Conservation (phyloP, 2,888 invertebrate species). For the Drosophila sordidapex region DNA sequence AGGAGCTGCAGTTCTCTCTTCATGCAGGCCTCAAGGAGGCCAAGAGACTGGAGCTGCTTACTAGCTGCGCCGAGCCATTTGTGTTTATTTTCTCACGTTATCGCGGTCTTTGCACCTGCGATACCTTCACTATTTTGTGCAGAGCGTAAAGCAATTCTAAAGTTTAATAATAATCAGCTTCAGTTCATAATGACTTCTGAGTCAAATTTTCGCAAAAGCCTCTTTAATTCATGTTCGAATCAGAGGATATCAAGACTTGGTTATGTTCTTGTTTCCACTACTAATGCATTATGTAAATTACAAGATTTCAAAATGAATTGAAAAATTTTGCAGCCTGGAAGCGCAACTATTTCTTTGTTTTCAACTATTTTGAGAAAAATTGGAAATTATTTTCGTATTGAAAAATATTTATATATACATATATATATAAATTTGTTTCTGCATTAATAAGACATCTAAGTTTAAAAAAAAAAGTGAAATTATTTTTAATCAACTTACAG, state of each 20-base stretch:
- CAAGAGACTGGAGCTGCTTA: slow-evolving; percentile 37
- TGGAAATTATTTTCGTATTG: neutral
- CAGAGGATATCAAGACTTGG: neutral
- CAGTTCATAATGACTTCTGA: neutral
- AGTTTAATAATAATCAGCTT: neutral
- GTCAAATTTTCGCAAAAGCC: neutral
- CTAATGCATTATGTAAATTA: neutral
- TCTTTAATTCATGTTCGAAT: neutral
- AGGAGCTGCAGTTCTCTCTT: slow-evolving; percentile 63
- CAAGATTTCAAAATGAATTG: neutral
- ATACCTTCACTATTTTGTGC: slow-evolving; percentile 66
- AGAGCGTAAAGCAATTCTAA: slow-evolving; percentile 16
- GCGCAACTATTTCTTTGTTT: neutral
- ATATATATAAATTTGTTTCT: neutral
- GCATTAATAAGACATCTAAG: neutral
- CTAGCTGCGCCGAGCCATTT: slow-evolving; percentile 58
- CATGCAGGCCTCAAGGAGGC: slow-evolving; percentile 59
- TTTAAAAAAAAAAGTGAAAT: too few species aligned
- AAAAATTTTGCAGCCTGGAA: neutral
- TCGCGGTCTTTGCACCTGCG: slow-evolving; percentile 67
- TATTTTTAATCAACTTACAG: too few species aligned
- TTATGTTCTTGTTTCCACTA: neutral
- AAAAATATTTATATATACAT: neutral
- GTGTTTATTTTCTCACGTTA: slow-evolving; percentile 72
- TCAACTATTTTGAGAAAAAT: neutral